Evolutionary conservation across 2,113 vertebrate species (phyloP), one percentile per base, ranked within the genome.

Genomic region (Chrysochloris asiatica): DNA sequence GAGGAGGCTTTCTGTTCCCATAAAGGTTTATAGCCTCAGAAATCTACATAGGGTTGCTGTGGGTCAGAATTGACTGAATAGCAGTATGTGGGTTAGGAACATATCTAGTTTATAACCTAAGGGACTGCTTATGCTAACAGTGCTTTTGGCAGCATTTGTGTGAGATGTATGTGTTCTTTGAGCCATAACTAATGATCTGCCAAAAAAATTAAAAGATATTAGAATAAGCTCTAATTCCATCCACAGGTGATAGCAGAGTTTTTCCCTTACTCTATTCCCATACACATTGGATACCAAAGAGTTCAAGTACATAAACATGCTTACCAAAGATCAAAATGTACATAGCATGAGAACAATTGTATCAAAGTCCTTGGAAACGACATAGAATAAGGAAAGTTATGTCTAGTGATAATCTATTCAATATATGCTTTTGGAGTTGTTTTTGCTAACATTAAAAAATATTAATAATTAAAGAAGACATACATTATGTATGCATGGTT

Each of bases 301-400:
- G 6, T 75, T 26, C 48, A 48, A 9, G 52, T 73, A 67, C 30
- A 80, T 79, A 30, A 88, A 85, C 26, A 54, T 71, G 45, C 43
- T 77, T 6, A 72, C 14, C 50, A 38, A 22, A 83, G 71, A 61
- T 52, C 36, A 72, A 47, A 91, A 48, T 17, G 88, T 79, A 56
- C 36, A 24, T 36, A 24, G 16, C 10, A 24, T 72, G 33, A 65
- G 30, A 65, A 38, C 50, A n/a, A n/a, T n/a, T 52, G 50, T 12
- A 12, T 19, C 50, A 56, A 56, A 56, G 59, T 71, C 17, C n/a
- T 84, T 88, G 45, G 56, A 41, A 90, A 75, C 36, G 63, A 3
- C 33, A 72, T 22, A 82, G n/a, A 93, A 59, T 86, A 91, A 80
- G 78, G 76, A 90, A 6, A 88, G 47, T 86, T 89, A 16, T 77